Evolutionary conservation across 2,113 vertebrate species (phyloP).

Genomic region (Callocephalon fimbriatum): DNA sequence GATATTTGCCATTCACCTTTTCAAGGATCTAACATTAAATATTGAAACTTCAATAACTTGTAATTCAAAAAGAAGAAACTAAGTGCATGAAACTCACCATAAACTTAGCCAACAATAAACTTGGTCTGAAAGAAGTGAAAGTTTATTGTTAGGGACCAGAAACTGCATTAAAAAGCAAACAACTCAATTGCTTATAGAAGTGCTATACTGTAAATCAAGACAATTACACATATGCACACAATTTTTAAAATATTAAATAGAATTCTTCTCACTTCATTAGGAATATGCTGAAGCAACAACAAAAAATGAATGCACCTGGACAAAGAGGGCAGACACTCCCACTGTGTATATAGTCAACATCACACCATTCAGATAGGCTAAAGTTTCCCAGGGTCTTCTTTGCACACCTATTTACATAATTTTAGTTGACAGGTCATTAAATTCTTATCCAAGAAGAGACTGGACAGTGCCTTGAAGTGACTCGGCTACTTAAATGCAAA

Average conservation of each 20-base stretch:
- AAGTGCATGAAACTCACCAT: not conserved
- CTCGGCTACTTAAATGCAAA: not conserved
- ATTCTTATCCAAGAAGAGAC: not conserved
- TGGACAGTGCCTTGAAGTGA: not conserved
- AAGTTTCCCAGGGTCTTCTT: not conserved
- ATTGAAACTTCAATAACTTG: fast-evolving
- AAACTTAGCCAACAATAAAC: not conserved
- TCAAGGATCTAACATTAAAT: not conserved
- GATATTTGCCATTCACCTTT: not conserved
- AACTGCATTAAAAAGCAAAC: not conserved
- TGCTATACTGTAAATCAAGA: not conserved
- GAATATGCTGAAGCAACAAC: not conserved
- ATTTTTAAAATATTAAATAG: not conserved
- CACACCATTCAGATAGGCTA: not conserved
- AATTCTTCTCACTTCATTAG: not conserved
- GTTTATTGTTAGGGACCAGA: not conserved
- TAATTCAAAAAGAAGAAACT: not conserved
- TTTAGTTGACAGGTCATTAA: not conserved
- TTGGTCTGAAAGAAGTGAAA: not conserved
- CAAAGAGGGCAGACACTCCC: not conserved
- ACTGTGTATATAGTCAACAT: not conserved
- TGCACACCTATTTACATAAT: not conserved
- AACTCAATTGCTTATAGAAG: not conserved
- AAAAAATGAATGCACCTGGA: not conserved
- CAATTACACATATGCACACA: not conserved